Percentiles rank a stretch among this genome's conserved stretches.
These are phyloP conservation scores for Myodes glareolus DNA, from an alignment of 2,113 vertebrate species.

Conservation along the genomic window DNA sequence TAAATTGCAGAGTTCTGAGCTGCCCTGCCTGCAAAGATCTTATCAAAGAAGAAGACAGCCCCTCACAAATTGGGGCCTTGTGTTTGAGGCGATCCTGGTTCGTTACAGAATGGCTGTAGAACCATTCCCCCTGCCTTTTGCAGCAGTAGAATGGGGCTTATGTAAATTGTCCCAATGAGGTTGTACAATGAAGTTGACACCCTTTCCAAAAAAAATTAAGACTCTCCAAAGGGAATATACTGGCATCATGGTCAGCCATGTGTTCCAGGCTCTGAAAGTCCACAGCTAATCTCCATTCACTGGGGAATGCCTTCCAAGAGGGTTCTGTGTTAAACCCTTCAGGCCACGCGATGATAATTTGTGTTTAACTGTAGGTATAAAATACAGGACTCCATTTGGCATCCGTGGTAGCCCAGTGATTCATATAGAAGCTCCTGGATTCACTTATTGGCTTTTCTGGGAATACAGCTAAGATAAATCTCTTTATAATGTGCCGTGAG, in stretches of 20 bases:
- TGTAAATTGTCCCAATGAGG: background rate
- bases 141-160: background rate
- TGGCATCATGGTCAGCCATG: background rate
- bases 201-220: background rate
- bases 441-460: slow-evolving; percentile 24
- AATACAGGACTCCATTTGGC: background rate
- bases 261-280: background rate
- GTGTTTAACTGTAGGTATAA: slow-evolving; percentile 13
- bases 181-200: background rate
- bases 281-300: background rate
- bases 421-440: slow-evolving; percentile 10
- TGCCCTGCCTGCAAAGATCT: background rate
- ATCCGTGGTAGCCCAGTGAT: background rate
- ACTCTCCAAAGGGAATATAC: background rate
- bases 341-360: background rate
- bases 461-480: background rate
- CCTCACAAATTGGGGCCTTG: background rate
- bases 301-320: background rate
- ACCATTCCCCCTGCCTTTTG: background rate
- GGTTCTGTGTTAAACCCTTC: background rate
- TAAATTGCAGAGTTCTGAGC: slow-evolving; percentile 23
- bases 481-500: background rate
- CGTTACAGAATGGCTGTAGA: background rate
- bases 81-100: background rate
- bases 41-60: background rate